Evolutionary conservation across 2,113 vertebrate species (phyloP), one percentile per base, ranked within the genome.

Genomic region (Miniopterus natalensis): DNA sequence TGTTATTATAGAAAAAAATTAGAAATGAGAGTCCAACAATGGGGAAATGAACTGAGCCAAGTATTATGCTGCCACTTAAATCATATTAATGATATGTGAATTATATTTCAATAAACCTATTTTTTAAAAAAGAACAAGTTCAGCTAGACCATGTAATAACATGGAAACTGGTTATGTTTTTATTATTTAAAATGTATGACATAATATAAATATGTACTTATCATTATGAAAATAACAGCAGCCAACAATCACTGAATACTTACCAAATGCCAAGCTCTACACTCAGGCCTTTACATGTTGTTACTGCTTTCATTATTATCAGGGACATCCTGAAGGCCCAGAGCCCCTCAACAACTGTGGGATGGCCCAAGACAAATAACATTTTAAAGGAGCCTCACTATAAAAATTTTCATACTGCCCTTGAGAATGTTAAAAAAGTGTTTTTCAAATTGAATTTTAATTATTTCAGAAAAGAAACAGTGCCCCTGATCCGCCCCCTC

Each of bases 401-500:
- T 55, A 89, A 95, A 93, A 29, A 95, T 47, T 92, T 93, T 92
- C 84, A 86, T 7, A 90, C 20, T 40, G 4, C 25, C 14, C 12
- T 42, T 88, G 17, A 51, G 17, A 92, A 88, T 59, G 12, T 85
- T 93, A 18, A 88, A 61, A 90, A 90, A 42, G 12, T 13, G 15
- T 9, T 80, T 42, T 42, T 93, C 29, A 77, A 92, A 66, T 1
- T 80, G 47, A 83, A 83, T 65, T 86, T 84, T 74, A 80, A 88
- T 84, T 88, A 85, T 93, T 93, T 96, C 61, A 79, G 45, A 80
- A 93, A 91, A 70, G 55, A 79, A 90, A 53, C 10, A 83, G 49
- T 78, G 45, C 0, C 13, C 40, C 49, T 77, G 20, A 47, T 6
- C 53, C 6, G 6, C 18, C 11, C 49, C 51, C 3, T 74, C 36